These are phyloP conservation scores for Amphipoea lucens DNA, from an alignment of 2,888 invertebrate genomes.

Conservation along the genomic window DNA sequence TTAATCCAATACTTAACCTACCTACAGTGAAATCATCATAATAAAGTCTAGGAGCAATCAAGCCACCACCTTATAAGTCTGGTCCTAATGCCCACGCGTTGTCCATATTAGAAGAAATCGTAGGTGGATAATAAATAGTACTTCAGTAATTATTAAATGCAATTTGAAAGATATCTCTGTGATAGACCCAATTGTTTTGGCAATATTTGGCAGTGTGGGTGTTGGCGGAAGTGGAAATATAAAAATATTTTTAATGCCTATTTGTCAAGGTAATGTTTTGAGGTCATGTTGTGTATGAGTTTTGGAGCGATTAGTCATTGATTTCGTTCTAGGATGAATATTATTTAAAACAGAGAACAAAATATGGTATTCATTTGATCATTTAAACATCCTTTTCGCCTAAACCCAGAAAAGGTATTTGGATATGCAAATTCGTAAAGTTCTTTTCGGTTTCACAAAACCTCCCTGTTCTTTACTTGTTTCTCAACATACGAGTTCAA, in stretches of 20 bases:
- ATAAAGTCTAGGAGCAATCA: conserved; percentile 44
- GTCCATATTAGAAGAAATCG: conserved; percentile 47
- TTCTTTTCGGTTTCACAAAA: conserved; percentile 19
- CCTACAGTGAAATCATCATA: conserved; percentile 59
- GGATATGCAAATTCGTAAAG: neutral
- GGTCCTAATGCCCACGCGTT: conserved; percentile 53
- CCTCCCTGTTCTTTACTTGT: neutral
- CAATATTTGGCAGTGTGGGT: conserved; percentile 55
- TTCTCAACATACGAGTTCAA: neutral
- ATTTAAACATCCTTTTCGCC: conserved; percentile 11
- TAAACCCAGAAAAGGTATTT: neutral
- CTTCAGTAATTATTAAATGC: conserved; percentile 57
- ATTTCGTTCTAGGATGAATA: conserved; percentile 21
- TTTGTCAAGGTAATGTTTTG: conserved; percentile 42
- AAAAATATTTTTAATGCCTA: conserved; percentile 12
- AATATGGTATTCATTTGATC: conserved; percentile 1
- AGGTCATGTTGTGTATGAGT: conserved; percentile 27
- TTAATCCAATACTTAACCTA: conserved; percentile 24
- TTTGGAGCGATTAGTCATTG: conserved; percentile 5
- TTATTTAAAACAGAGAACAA: conserved; percentile 6
- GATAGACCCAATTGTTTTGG: conserved; percentile 59
- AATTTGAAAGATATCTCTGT: conserved; percentile 52
- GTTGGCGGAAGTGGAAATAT: conserved; percentile 34
- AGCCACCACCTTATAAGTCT: conserved; percentile 53
- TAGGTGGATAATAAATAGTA: conserved; percentile 66